phyloP scores from a whole-genome alignment of 1,140 invertebrate species.

The Drosophila leontia region DNA sequence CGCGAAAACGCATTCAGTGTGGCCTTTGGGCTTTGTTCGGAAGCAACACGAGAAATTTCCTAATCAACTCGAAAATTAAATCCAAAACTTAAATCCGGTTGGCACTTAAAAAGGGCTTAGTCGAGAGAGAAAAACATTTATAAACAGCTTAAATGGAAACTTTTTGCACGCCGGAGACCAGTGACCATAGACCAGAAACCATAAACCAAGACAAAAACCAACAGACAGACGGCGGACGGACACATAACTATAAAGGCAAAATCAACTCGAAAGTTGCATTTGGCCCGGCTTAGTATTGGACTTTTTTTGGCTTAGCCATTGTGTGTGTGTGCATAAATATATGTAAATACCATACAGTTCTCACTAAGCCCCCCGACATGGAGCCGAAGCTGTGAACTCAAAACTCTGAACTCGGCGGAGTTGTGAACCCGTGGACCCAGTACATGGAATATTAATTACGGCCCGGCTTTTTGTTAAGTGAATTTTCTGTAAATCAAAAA shows the following conservation, averaged over 20 bases:
- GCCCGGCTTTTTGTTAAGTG: slow-evolving; percentile 60
- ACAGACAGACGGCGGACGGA: slow-evolving; percentile 21
- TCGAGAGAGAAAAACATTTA: slow-evolving; percentile 49
- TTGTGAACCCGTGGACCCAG: slow-evolving; percentile 9
- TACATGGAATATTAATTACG: slow-evolving; percentile 59
- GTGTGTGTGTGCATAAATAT: slow-evolving; percentile 43
- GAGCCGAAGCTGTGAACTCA: slow-evolving; percentile 63
- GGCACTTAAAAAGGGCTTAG: slow-evolving; percentile 54
- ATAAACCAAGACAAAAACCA: slow-evolving; percentile 76
- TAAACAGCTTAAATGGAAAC: slow-evolving; percentile 74
- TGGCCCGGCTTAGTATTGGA: slow-evolving; percentile 63
- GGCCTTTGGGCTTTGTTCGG: not conserved
- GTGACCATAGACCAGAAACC: slow-evolving; percentile 66
- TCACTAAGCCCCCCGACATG: slow-evolving; percentile 63
- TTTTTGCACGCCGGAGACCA: slow-evolving; percentile 51
- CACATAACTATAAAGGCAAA: slow-evolving; percentile 53
- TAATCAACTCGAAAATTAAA: slow-evolving; percentile 31
- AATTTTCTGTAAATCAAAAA: slow-evolving; percentile 37
- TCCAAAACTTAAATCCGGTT: slow-evolving; percentile 34
- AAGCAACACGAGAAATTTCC: not conserved
- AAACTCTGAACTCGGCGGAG: slow-evolving; percentile 10
- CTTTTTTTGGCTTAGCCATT: slow-evolving; percentile 73
- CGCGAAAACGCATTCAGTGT: slow-evolving; percentile 10
- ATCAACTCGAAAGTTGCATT: slow-evolving; percentile 75
- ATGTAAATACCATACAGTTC: slow-evolving; percentile 25